These are phyloP conservation scores for Cecropterus lyciades DNA, from an alignment of 1,140 invertebrate genomes.

Conservation along the genomic window DNA sequence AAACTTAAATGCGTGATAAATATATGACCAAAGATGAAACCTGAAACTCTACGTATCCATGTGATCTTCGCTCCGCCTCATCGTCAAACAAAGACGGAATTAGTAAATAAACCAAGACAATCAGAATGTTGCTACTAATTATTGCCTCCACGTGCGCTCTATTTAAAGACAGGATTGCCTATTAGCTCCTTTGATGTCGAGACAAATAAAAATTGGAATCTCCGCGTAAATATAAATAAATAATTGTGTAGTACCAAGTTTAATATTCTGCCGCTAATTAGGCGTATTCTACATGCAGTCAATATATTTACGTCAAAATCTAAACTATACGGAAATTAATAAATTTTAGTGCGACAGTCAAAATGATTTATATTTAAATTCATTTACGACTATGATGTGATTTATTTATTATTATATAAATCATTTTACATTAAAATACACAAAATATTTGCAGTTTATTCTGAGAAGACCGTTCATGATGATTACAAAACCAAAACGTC, in stretches of 20 bases:
- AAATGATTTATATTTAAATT: no score
- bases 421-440: no score
- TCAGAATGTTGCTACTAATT: constrained; percentile 13
- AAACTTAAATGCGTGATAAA: no score
- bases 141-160: constrained; percentile 11
- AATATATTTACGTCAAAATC: background rate
- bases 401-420: no score
- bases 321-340: background rate
- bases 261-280: constrained; percentile 2
- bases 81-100: background rate
- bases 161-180: constrained; percentile 18
- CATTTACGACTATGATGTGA: no score
- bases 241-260: background rate
- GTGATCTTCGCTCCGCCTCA: no score
- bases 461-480: no score
- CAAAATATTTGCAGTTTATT: no score
- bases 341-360: no score
- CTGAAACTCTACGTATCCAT: no score
- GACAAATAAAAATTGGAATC: constrained; percentile 10
- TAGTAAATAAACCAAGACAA: background rate
- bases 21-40: no score
- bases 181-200: constrained; percentile 18
- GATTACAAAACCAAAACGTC: no score
- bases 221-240: constrained; percentile 10
- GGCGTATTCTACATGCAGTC: background rate